Evolutionary conservation across 1,140 invertebrate genomes (phyloP), one percentile per base, ranked within the genome.

Genomic region (Zaprionus vittiger): DNA sequence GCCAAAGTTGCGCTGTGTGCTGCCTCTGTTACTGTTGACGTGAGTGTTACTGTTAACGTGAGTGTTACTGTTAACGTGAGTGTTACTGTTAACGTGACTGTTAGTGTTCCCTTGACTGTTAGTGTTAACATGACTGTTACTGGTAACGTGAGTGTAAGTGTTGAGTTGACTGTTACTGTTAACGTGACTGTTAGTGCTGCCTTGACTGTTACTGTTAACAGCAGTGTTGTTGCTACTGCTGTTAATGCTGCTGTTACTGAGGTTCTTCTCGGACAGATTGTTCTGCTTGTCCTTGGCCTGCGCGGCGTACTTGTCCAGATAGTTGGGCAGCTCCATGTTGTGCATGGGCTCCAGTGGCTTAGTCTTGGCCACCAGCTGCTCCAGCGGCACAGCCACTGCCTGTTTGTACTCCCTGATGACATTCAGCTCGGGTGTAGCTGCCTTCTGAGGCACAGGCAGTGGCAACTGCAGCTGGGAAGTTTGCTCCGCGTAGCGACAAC

Each of bases 321-420:
- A 92, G 3, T 81, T 79, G 11, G 91, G 80, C 38, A 92, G 14
- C 52, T 92, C 91, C 1, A 91, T 78, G 62, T 92, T 92, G 11
- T 83, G 87, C 56, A 81, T 38, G 2, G 77, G 73, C 31, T 76
- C 69, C 2, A 72, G 47, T 0, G 82, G 60, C 11, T 80, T 77
- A 15, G 0, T 20, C 28, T 61, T 37, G 65, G 38, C 7, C 3
- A 76, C 73, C 34, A 83, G 20, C 26, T 76, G 63, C 5, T 71
- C 73, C 17, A 61, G 55, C 1, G 80, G 24, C 24, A 56, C 63
- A 0, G 62, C 76, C 28, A 92, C 79, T 0, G 73, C 83, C 65
- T 90, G 83, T 68, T 92, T 92, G 60, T 92, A 92, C 62, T 92
- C 91, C 7, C 86, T 54, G 17, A 92, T 92, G 2, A 92, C 91